A percentile compares a stretch with the other conserved stretches of the same genome.
phyloP scores from a whole-genome alignment of 37 sponge, comb jelly and placozoan species.

The Cladorhizidae sp. region DNA sequence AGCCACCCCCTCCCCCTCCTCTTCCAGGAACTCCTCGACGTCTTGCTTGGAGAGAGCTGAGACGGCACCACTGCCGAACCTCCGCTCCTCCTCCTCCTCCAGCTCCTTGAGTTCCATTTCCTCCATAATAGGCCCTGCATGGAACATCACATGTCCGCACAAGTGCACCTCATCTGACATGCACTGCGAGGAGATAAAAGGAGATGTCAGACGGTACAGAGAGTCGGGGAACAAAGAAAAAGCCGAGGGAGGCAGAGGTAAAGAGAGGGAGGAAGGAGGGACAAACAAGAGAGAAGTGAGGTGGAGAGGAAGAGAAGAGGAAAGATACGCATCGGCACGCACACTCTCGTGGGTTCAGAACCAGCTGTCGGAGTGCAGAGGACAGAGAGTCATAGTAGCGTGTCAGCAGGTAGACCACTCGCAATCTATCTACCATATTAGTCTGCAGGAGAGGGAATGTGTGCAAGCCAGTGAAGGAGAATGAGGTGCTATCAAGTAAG shows the following conservation, averaged over 20 bases:
- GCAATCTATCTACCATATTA: conserved; percentile 41
- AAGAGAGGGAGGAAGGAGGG: too few species aligned
- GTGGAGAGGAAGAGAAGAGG: not conserved
- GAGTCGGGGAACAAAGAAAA: too few species aligned
- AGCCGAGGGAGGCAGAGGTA: too few species aligned
- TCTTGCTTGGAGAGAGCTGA: conserved; percentile 40
- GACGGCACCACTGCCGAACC: not conserved
- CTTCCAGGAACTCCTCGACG: conserved; percentile 15
- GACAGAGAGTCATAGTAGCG: conserved; percentile 39
- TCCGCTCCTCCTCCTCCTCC: conserved; percentile 36
- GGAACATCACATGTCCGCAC: not conserved
- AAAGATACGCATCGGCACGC: not conserved
- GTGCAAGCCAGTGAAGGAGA: too few species aligned
- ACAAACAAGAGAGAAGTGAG: too few species aligned
- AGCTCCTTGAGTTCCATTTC: conserved; percentile 45
- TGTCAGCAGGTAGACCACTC: conserved; percentile 52
- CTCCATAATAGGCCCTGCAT: conserved; percentile 66
- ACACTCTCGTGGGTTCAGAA: conserved; percentile 59
- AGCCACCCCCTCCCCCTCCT: conserved; percentile 3
- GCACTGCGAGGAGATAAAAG: not conserved
- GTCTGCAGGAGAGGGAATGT: conserved; percentile 13
- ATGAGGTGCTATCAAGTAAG: too few species aligned
- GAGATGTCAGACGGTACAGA: not conserved
- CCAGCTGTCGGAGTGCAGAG: not conserved
- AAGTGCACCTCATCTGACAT: not conserved